Conservation (phyloP, 1,140 invertebrate genomes). For the Pararge aegeria region DNA sequence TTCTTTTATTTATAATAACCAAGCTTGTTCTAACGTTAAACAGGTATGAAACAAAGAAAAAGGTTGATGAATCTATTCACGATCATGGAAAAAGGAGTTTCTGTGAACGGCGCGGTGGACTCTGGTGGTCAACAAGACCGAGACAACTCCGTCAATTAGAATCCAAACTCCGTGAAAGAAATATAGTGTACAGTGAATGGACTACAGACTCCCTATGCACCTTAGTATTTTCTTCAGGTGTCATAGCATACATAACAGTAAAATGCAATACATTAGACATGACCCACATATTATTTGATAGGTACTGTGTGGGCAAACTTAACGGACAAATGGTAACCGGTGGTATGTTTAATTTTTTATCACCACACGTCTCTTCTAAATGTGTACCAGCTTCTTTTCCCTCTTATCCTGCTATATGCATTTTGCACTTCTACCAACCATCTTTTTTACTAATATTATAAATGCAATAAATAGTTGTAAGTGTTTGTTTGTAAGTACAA, state of each 20-base stretch:
- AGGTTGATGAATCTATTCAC: slow-evolving; percentile 53
- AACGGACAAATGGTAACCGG: slow-evolving; percentile 51
- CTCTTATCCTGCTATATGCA: too few species aligned
- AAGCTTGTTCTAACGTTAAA: slow-evolving; percentile 5
- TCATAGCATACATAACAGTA: slow-evolving; percentile 59
- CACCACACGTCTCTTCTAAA: too few species aligned
- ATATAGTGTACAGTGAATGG: slow-evolving; percentile 58
- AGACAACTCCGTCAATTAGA: slow-evolving; percentile 61
- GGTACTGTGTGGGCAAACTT: slow-evolving; percentile 65
- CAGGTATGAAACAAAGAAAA: slow-evolving; percentile 70
- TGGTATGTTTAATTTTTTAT: slow-evolving; percentile 37
- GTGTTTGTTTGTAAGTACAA: too few species aligned
- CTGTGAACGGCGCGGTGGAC: slow-evolving; percentile 53
- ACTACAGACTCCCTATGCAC: slow-evolving; percentile 49
- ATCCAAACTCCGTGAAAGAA: slow-evolving; percentile 54
- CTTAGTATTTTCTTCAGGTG: slow-evolving; percentile 63
- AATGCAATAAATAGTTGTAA: too few species aligned
- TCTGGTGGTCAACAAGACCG: slow-evolving; percentile 46
- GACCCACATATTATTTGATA: slow-evolving; percentile 67
- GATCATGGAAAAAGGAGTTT: slow-evolving; percentile 57
- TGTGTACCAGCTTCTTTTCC: too few species aligned
- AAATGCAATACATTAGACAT: slow-evolving; percentile 58
- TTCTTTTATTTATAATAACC: slow-evolving; percentile 23
- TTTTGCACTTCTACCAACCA: too few species aligned
- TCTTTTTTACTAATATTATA: too few species aligned